Conservation (phyloP, 2,113 vertebrate species). For the Pteronura brasiliensis region DNA sequence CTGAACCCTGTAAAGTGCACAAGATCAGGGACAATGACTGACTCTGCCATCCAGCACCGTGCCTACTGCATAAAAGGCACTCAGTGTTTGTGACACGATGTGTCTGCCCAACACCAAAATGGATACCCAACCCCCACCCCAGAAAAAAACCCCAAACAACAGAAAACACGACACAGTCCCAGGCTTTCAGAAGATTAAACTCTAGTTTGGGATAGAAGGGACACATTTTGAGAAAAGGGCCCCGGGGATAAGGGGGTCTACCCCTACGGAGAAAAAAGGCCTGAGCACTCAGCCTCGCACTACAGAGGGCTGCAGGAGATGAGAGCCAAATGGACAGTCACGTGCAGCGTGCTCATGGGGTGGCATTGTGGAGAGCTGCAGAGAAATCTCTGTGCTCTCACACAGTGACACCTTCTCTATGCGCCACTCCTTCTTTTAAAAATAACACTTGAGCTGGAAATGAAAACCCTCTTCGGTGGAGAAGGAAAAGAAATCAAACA, state of each 20-base stretch:
- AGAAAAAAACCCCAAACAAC: neutral
- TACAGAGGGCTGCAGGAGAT: neutral
- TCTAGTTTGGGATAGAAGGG: neutral
- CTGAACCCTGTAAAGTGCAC: neutral
- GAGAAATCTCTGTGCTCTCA: neutral
- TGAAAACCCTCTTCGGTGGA: constrained; percentile 43
- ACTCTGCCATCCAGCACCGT: neutral
- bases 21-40: neutral
- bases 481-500: constrained; percentile 48
- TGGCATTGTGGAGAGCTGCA: neutral
- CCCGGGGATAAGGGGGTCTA: neutral
- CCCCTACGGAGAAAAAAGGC: neutral
- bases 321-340: neutral
- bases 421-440: neutral
- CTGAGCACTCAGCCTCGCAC: neutral
- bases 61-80: neutral
- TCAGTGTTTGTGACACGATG: neutral
- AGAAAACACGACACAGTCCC: neutral
- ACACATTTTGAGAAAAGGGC: neutral
- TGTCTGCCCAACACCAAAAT: neutral
- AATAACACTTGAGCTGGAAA: constrained; percentile 51
- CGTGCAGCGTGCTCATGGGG: neutral
- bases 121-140: neutral
- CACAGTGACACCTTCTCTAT: constrained; percentile 4
- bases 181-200: neutral